Evolutionary conservation across 2,113 vertebrate species (phyloP), one percentile per base, ranked within the genome.

Genomic region (Calyptomena viridis): DNA sequence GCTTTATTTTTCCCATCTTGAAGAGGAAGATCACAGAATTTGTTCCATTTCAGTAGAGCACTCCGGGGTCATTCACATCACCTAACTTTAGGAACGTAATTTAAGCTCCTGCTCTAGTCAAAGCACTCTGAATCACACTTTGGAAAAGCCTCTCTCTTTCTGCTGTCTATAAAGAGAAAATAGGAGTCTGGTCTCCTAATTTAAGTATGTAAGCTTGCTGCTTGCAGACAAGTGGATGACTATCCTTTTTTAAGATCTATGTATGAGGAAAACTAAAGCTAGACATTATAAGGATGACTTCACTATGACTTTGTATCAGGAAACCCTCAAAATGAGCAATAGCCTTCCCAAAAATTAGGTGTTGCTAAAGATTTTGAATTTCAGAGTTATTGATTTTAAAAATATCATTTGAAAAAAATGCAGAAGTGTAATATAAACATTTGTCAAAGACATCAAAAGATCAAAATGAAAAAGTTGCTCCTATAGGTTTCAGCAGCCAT

Each of bases 381-480:
- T 89, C 66, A 73, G 71, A 72, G 33, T n/a, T 95, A 95, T 92
- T 90, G 94, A 97, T 95, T 96, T 96, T 79, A 90, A 94, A 90
- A 74, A 31, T 50, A 93, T 22, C 4, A 80, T 86, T 82, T 72
- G 60, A 84, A 95, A 96, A 87, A 93, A 94, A 88, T n/a, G 78
- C 40, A 95, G 68, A 88, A 64, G 82, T 62, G 23, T 91, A 95
- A 96, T 92, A 94, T 46, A 95, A 96, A 97, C 84, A 93, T 97
- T 94, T 97, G 88, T 97, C 95, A 97, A 89, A 94, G 88, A 76
- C 76, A 77, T 83, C 62, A 90, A 95, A 94, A 94, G 89, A 93
- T 87, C 66, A 94, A 83, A 89, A 94, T 60, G 31, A 87, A 89
- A 96, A 96, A 94, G 90, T 74, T 93, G 66, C 62, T 95, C 53